These are phyloP conservation scores for Platanista minor DNA, from an alignment of 2,113 vertebrate species.

Conservation along the genomic window DNA sequence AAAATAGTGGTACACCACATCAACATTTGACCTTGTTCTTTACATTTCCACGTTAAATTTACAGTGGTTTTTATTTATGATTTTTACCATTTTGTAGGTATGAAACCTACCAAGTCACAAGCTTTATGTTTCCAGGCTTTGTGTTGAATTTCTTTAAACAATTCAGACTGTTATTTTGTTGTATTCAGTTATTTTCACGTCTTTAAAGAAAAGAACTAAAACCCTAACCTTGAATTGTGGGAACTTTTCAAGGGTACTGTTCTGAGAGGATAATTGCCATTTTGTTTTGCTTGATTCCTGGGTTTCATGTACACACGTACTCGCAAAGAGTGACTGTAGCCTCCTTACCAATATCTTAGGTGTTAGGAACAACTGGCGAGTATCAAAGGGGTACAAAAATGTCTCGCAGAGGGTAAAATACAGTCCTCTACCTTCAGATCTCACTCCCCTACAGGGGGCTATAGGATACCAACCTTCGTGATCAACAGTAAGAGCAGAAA, in stretches of 20 bases:
- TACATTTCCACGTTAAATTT: not conserved
- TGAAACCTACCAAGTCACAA: constrained; percentile 13
- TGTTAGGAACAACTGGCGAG: not conserved
- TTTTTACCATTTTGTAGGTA: not conserved
- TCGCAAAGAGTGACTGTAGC: not conserved
- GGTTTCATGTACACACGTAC: not conserved
- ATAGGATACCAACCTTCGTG: not conserved
- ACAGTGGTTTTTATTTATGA: not conserved
- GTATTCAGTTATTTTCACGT: constrained; percentile 39
- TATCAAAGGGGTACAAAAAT: not conserved
- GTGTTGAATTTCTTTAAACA: constrained; percentile 27
- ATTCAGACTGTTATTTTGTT: not conserved
- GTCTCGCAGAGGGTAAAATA: not conserved
- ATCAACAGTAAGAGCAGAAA: not conserved
- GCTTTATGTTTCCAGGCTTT: constrained; percentile 24
- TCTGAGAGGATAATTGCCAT: not conserved
- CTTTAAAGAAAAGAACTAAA: constrained; percentile 2
- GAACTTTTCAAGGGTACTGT: not conserved
- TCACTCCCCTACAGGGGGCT: not conserved
- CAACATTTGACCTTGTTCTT: not conserved
- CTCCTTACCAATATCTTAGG: not conserved
- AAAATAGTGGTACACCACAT: not conserved
- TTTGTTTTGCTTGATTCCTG: constrained; percentile 15
- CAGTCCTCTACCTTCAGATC: not conserved
- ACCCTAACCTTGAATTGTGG: not conserved